Evolutionary conservation across 2,113 vertebrate genomes (phyloP), one percentile per base, ranked within the genome.

Genomic region (Oncorhynchus clarkii): DNA sequence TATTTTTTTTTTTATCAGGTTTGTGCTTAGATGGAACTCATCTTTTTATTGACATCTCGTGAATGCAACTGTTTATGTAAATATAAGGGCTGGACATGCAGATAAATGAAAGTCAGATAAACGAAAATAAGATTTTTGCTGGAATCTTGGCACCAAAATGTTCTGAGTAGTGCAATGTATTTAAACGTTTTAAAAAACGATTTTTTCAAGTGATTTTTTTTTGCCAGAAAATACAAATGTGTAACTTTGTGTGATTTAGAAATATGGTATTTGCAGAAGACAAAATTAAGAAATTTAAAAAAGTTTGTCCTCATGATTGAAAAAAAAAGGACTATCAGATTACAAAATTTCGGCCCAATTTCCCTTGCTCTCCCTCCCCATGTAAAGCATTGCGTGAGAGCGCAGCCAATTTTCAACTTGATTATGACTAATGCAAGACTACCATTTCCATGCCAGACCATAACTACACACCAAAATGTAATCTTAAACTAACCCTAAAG

Each of bases 331-430:
- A 71, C 84, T 89, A 89, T 94, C 93, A 89, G 89, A 91, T 94
- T 94, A 92, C 92, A 82, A 88, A 85, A 78, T 80, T 78, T 74
- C 22, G 24, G 65, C 69, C 81, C 72, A 74, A 82, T 83, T 78
- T 86, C 85, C 86, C 88, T 78, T 71, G 75, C 85, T 62, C 84
- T 89, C 89, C 91, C 91, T 91, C 91, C 91, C 90, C 87, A 67
- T 86, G 88, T 88, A 87, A 87, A 90, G 90, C 91, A 93, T 93
- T 65, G 92, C 93, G 93, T 94, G 93, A 92, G 90, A 93, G 89
- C 34, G 71, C 86, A 86, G 82, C 81, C 72, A 65, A 83, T 90
- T 88, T 86, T 87, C 79, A 83, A 88, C 88, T 91, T 90, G 88
- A 93, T 91, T 91, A 91, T 91, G 92, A 93, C 91, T 91, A 93